Evolutionary conservation across 2,888 invertebrate genomes (phyloP).

Genomic region (Pandemis heparana): DNA sequence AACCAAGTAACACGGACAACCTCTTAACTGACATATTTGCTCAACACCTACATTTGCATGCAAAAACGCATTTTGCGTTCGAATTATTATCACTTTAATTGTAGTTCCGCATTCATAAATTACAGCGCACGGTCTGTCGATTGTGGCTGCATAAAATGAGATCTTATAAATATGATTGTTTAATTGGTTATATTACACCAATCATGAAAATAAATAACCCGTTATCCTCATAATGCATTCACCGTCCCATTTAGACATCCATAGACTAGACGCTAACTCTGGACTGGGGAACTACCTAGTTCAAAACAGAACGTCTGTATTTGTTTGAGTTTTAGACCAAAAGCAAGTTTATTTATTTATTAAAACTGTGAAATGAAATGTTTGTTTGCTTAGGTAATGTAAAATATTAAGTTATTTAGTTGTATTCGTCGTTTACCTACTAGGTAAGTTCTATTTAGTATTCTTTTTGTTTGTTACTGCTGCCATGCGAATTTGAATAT

Average conservation of each 20-base stretch:
- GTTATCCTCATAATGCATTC: background rate
- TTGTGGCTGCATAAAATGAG: slow-evolving; percentile 22
- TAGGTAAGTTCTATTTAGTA: background rate
- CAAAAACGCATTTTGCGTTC: slow-evolving; percentile 44
- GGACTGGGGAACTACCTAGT: background rate
- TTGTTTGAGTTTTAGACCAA: background rate
- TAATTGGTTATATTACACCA: slow-evolving; percentile 5
- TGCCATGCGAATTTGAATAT: slow-evolving; percentile 2
- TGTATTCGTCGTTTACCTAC: background rate
- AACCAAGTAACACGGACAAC: slow-evolving; percentile 68
- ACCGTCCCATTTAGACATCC: background rate
- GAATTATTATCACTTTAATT: slow-evolving; percentile 47
- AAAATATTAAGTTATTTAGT: background rate
- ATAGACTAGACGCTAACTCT: background rate
- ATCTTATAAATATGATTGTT: slow-evolving; percentile 7
- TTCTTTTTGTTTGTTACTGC: background rate
- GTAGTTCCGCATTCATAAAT: slow-evolving; percentile 43
- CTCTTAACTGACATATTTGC: slow-evolving; percentile 67
- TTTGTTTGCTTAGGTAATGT: background rate
- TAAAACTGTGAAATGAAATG: background rate
- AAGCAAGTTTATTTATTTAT: background rate
- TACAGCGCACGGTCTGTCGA: slow-evolving; percentile 32
- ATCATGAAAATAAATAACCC: background rate
- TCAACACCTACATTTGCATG: slow-evolving; percentile 54
- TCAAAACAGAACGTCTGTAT: background rate